Base-by-base conservation (phyloP, 2,888 invertebrate genomes). In the Cataglyphis livida region DNA sequence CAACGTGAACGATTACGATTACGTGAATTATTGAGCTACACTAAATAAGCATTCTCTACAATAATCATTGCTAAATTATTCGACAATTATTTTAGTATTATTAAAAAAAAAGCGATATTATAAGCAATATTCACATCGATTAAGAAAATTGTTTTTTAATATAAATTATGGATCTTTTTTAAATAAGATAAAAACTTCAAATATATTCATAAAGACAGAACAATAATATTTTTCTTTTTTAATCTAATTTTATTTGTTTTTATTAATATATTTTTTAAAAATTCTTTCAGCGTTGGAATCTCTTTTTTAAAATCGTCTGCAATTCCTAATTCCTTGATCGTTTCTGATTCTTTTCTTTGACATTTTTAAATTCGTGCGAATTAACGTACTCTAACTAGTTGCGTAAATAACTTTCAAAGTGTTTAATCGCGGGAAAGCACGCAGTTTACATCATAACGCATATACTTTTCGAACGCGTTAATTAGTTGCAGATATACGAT, bases 351-450 rank as follows among this genome's bases (percentile, higher is more conserved):
- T 21, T 25, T 66, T 1, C 9, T 25, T 25, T 25, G n/a, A 9
- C 9, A 7, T 12, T 35, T 48, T 51, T 51, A 65, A 9, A 18
- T 38, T 75, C 38, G 25, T 10, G n/a, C 38, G 5, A 76, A 54
- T 76, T 76, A 68, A 28, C 68, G 41, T 10, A 57, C n/a, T 15
- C n/a, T 76, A 66, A 66, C 28, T 0, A 44, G 54, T 68, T 76
- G 54, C 70, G 68, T 68, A 76, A 76, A 68, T 76, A 28, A 35
- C 68, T 76, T 57, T 68, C 68, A 54, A n/a, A 68, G 25, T 41
- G 4, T 68, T 76, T 76, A 76, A 76, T 32, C 25, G 25, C 54
- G 28, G 15, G 51, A 76, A 76, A 76, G 41, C 48, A 48, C 21
- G 15, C 5, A 15, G 51, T 64, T 76, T 76, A 76, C 70, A 9